Percentiles rank a stretch among this genome's conserved stretches.
phyloP scores from a whole-genome alignment of 37 sponge, comb jelly and placozoan species.

The Mnemiopsis leidyi region DNA sequence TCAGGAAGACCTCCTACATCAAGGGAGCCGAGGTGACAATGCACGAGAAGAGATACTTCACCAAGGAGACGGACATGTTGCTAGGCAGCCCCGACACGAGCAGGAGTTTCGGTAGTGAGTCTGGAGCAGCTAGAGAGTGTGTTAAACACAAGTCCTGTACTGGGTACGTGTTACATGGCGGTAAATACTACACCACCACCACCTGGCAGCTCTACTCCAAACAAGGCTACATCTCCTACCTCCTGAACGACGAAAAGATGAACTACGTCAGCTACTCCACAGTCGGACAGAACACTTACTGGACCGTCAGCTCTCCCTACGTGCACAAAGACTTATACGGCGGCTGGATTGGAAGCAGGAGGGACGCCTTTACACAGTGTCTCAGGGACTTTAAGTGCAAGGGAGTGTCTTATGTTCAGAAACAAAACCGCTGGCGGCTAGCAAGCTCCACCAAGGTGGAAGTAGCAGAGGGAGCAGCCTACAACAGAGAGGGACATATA shows the following conservation, averaged over 20 bases:
- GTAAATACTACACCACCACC: background rate
- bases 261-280: constrained; percentile 18
- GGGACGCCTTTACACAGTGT: background rate
- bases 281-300: background rate
- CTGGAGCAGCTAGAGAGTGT: background rate
- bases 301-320: background rate
- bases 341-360: background rate
- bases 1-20: background rate
- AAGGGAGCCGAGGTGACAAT: background rate
- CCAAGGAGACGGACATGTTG: background rate
- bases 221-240: background rate
- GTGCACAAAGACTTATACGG: background rate
- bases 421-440: background rate
- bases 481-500: background rate
- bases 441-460: background rate
- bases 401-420: background rate
- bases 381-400: background rate
- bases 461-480: background rate
- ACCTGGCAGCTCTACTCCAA: background rate
- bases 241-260: background rate
- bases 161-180: background rate
- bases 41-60: background rate
- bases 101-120: background rate
- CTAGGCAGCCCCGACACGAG: background rate
- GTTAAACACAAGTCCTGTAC: background rate